phyloP scores from a whole-genome alignment of 1,140 invertebrate species.

The Brachionus asplanchnoidis region DNA sequence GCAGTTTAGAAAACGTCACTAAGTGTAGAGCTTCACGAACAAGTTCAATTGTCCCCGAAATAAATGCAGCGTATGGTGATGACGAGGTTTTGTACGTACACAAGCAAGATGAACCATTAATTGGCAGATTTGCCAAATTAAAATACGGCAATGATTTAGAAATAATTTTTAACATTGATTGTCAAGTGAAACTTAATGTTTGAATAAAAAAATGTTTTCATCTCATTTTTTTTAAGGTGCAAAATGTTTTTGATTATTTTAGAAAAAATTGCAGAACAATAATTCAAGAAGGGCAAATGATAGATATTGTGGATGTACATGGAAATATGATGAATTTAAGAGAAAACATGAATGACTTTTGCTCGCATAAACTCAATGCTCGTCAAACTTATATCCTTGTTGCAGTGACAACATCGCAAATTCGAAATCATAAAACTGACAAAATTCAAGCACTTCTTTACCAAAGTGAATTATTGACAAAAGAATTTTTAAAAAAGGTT shows the following conservation, averaged over 20 bases:
- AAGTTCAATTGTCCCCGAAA: background rate
- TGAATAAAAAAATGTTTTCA: background rate
- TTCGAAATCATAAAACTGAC: background rate
- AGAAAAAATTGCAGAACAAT: background rate
- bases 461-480: background rate
- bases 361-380: background rate
- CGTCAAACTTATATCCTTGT: constrained; percentile 32
- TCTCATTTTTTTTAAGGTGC: background rate
- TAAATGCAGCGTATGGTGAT: background rate
- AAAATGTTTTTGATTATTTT: background rate
- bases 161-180: constrained; percentile 30
- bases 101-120: background rate
- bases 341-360: background rate
- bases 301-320: constrained; percentile 21
- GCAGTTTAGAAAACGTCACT: no score
- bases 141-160: background rate
- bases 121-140: constrained; percentile 23
- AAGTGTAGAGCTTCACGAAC: no score
- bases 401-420: background rate
- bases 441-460: background rate
- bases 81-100: background rate
- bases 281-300: background rate
- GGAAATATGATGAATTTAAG: background rate
- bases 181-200: background rate
- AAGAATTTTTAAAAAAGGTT: background rate